Base-by-base conservation (phyloP, 2,113 vertebrate genomes). In the Callithrix jacchus region DNA sequence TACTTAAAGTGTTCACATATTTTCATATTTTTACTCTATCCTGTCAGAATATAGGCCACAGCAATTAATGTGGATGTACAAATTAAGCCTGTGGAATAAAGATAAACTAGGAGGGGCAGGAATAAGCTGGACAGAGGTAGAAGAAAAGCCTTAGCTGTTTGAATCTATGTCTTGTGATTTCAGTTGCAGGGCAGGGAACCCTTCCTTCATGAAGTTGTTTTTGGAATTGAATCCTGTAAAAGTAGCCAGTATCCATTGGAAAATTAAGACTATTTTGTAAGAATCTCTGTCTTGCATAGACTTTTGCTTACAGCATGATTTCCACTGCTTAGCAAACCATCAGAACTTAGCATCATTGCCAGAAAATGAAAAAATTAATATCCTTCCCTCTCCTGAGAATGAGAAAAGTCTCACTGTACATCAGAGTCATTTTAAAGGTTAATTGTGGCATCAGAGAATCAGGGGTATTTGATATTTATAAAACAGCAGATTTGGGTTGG, bases 231-330 rank as follows among this genome's bases (percentile, higher is more conserved):
- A 16, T 35, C 80, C 77, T 66, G 0, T 3, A 79, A 81, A 61
- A 32, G 40, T 58, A 73, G 97, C 95, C 98, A 97, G 71, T 40
- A 96, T 97, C 91, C 94, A 52, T 3, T 52, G 93, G 10, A 91
- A 82, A 96, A 96, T 3, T 30, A 95, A 18, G 95, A 93, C 89
- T 58, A 11, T 82, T 89, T 89, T 58, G 94, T 86, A 64, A 83
- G 93, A 84, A 94, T 90, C 81, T 97, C 70, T 8, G 45, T 87
- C 61, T 92, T 84, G 37, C 1, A 3, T 27, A 18, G 12, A 0
- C 0, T 93, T 95, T 74, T 92, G 76, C 95, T 85, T 96, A 18
- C 30, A 79, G 35, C 66, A 92, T n/a, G 27, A 70, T 97, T 83
- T 81, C 77, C 4, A 49, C 68, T 94, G 70, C 95, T 94, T 94